These are phyloP conservation scores for Hypolimnas misippus DNA, from an alignment of 2,888 invertebrate species.

Conservation along the genomic window DNA sequence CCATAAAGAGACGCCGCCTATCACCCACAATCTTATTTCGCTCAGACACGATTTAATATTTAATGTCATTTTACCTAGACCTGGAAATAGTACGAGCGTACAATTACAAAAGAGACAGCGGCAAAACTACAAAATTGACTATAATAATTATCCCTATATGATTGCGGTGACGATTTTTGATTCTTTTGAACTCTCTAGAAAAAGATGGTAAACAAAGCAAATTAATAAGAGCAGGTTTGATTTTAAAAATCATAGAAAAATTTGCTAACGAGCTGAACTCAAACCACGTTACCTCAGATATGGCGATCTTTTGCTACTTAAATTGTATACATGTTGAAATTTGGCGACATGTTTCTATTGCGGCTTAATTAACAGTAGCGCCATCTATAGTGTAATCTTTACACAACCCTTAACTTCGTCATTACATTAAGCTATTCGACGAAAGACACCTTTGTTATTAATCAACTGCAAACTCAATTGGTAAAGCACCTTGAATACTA, in stretches of 20 bases:
- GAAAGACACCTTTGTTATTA: not conserved
- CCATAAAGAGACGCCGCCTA: not conserved
- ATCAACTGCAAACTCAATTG: not conserved
- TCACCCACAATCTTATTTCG: constrained; percentile 47
- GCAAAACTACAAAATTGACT: constrained; percentile 54
- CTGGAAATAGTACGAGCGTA: constrained; percentile 55
- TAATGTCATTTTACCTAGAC: constrained; percentile 49
- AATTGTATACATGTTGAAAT: too few species aligned
- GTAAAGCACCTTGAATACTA: not conserved
- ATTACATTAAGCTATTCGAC: not conserved
- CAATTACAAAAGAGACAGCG: constrained; percentile 60
- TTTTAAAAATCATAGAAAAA: too few species aligned
- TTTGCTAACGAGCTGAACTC: too few species aligned
- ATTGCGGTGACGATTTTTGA: constrained; percentile 54
- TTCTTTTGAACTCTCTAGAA: constrained; percentile 50
- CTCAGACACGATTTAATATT: constrained; percentile 60
- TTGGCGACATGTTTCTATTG: too few species aligned
- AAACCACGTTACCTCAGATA: too few species aligned
- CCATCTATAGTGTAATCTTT: not conserved
- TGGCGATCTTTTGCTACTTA: too few species aligned
- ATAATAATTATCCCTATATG: constrained; percentile 55
- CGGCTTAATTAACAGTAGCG: too few species aligned
- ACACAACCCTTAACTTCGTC: not conserved
- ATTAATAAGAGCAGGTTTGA: not conserved
- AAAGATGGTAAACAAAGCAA: constrained; percentile 35